Evolutionary conservation across 2,797 vertebrate species (phyloP), one percentile per base, ranked within the genome.

Genomic region (Loriculus beryllinus): DNA sequence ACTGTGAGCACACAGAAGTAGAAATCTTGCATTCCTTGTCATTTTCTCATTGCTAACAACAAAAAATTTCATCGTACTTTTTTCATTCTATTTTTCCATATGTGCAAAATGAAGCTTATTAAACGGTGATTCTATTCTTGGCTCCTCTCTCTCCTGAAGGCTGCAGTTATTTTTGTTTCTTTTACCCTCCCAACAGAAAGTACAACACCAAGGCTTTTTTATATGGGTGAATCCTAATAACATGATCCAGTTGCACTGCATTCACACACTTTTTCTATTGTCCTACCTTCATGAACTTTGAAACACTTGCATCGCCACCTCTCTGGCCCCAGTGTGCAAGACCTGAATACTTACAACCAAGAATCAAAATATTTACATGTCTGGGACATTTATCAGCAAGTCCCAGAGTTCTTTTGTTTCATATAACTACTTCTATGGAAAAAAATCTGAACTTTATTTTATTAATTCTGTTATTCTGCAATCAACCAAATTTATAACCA

Each of bases 51-150:
- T 62, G 26, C 15, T 54, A 62, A 45, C 10, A 47, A 3, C 25
- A 64, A 20, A 28, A 14, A 90, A 62, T 11, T 43, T 37, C 19
- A 40, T 8, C 21, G 75, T 15, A 31, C 5, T 88, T 71, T 71
- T 1, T 43, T 14, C 16, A 9, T 17, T 37, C 0, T 17, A 11
- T 52, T 60, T 78, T 56, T n/a, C 54, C 14, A 28, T 2, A 0
- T 5, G 78, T 63, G 20, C 9, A 9, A 78, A 78, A 67, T 2
- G 0, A 88, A 82, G 17, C 51, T 18, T 3, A 79, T 54, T 43
- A 51, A 88, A 72, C 9, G 6, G 7, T 6, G 13, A 43, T 69
- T 76, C 52, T 54, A 3, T 29, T 72, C 43, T 60, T 22, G 35
- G 11, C 25, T 67, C 8, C n/a, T 47, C 39, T 64, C 48, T 19